A percentile compares a stretch with the other conserved stretches of the same genome.
These are phyloP conservation scores for Dendrocopos noguchii DNA, from an alignment of 2,113 vertebrate genomes.

Conservation along the genomic window DNA sequence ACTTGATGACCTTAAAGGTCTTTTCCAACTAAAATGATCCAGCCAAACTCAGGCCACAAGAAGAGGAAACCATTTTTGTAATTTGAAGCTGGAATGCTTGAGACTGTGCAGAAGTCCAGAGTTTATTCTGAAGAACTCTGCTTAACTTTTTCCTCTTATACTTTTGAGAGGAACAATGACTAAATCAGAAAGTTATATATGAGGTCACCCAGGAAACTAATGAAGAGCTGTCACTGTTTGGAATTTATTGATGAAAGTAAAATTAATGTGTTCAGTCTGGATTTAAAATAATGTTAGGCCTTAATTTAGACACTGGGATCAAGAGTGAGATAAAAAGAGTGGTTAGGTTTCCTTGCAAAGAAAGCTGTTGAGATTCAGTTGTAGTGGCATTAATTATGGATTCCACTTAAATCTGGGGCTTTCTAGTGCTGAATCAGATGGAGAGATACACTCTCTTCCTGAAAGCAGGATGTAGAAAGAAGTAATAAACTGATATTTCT, in stretches of 20 bases:
- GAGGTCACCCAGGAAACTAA: background rate
- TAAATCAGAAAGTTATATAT: background rate
- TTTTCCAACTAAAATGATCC: too few relatives aligned
- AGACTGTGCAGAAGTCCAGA: background rate
- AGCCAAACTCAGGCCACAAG: background rate
- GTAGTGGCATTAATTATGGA: background rate
- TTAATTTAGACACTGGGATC: background rate
- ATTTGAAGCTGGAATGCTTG: background rate
- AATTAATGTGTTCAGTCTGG: background rate
- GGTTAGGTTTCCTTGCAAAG: background rate
- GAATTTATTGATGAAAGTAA: background rate
- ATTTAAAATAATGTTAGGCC: background rate
- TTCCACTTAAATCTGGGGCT: background rate
- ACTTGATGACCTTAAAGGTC: too few relatives aligned
- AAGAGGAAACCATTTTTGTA: background rate
- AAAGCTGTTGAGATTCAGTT: background rate
- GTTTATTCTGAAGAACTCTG: background rate
- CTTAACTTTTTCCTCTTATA: background rate
- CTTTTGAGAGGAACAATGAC: background rate
- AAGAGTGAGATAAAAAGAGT: background rate
- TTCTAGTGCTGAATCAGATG: background rate
- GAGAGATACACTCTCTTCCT: background rate
- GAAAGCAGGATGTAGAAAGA: background rate
- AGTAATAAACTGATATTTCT: background rate
- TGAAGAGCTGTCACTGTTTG: background rate